These are phyloP conservation scores for Hirundo rustica DNA, from an alignment of 2,797 vertebrate species.

Conservation along the genomic window DNA sequence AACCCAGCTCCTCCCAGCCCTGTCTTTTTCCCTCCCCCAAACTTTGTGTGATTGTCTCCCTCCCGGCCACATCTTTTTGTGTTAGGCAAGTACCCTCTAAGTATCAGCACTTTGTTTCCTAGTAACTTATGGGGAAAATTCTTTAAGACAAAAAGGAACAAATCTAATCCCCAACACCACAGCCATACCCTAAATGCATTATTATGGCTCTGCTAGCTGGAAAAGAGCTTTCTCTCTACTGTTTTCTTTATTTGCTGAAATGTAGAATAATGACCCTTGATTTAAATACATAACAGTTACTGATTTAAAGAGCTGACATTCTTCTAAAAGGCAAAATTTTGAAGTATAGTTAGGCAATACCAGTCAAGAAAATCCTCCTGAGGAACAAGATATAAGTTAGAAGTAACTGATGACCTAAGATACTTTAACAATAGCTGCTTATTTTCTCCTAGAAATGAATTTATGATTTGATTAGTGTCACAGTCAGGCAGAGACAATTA, in stretches of 20 bases:
- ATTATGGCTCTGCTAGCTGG: neutral
- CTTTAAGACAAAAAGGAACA: too few species aligned
- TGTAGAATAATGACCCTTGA: neutral
- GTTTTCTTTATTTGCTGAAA: neutral
- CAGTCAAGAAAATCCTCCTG: neutral
- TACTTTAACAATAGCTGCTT: neutral
- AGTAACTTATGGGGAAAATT: too few species aligned
- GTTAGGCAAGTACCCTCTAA: too few species aligned
- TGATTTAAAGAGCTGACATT: neutral
- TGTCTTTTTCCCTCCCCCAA: too few species aligned
- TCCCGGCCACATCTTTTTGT: too few species aligned
- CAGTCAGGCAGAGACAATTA: neutral
- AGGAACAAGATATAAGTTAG: neutral
- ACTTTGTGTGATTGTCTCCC: too few species aligned
- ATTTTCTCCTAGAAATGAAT: conserved; percentile 9
- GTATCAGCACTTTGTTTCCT: too few species aligned
- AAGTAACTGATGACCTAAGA: neutral
- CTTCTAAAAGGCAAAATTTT: neutral
- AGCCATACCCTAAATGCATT: neutral
- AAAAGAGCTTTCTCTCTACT: neutral
- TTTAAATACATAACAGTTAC: neutral
- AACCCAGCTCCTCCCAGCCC: too few species aligned
- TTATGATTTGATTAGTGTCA: neutral
- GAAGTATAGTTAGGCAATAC: neutral
- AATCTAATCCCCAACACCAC: neutral